Base-by-base conservation (phyloP, 1,140 invertebrate species). In the Drosophila saltans region DNA sequence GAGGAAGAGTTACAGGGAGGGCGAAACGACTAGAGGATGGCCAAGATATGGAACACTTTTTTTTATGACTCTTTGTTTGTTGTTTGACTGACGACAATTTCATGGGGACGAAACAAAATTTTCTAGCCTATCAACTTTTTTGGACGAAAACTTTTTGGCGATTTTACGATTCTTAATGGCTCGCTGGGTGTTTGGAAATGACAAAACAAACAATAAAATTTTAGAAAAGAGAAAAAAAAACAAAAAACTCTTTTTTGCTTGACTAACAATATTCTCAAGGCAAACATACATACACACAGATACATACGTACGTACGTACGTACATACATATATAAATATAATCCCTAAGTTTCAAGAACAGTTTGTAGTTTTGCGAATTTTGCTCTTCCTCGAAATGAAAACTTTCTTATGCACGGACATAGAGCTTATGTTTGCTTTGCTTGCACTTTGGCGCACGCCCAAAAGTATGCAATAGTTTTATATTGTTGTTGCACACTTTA, bases 131-230 rank as follows among this genome's bases (percentile, higher is more conserved):
- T 48, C 16, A 21, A 48, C 45, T 24, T 48, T 21, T 16, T 11
- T 1, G 5, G 11, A 4, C n/a, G 1, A 21, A 48, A 48, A 24
- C 8, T 52, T 21, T 52, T 52, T 10, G 45, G 7, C 45, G 45
- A 52, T 52, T 52, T 36, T 24, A 26, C 21, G 45, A 52, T 52
- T 52, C 45, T 52, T 52, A 9, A 52, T 26, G 45, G 45, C 28
- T 30, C 28, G 4, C 28, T 30, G 28, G 26, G 41, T 3, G n/a
- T n/a, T 3, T 24, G 21, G 21, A 26, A 52, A 26, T 52, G 45
- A 52, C 45, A 52, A 52, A 24, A 26, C 8, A 52, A 52, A 52
- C 45, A 52, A 52, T 52, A 26, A 52, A 52, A 52, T 52, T 52
- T 52, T 16, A 16, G 16, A 16, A 16, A 16, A 16, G 16, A 16